These are phyloP conservation scores for Dinomys branickii DNA, from an alignment of 2,113 vertebrate species.

Conservation along the genomic window DNA sequence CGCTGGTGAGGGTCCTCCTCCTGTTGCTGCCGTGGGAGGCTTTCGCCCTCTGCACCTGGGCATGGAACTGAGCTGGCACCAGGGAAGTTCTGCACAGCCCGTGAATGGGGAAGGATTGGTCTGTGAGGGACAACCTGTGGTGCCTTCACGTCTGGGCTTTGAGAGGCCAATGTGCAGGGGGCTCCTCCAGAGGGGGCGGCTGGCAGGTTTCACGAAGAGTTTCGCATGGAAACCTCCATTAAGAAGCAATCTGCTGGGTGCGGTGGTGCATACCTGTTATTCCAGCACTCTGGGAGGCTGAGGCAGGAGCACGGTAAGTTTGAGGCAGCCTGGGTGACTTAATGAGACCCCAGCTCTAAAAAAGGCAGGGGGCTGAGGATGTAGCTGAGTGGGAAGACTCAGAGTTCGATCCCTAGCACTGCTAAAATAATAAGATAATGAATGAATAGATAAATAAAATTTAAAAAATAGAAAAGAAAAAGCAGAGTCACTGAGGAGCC, in stretches of 20 bases:
- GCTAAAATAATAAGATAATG: background rate
- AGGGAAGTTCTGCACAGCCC: too few relatives aligned
- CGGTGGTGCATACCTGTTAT: rapidly evolving
- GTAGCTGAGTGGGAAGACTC: background rate
- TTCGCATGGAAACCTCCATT: too few relatives aligned
- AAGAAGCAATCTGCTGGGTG: background rate
- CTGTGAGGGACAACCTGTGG: rapidly evolving
- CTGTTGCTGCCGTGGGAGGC: rapidly evolving
- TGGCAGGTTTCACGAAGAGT: background rate
- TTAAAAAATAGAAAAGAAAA: background rate
- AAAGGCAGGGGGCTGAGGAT: background rate
- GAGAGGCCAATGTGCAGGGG: background rate
- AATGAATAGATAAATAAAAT: background rate
- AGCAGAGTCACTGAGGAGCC: background rate
- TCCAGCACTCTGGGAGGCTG: background rate
- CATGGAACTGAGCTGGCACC: background rate
- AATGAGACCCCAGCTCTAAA: background rate
- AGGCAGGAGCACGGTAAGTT: background rate
- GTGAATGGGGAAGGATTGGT: rapidly evolving
- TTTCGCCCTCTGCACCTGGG: rapidly evolving
- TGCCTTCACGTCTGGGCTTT: background rate
- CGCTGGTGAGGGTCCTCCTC: too few relatives aligned
- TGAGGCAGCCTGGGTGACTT: background rate
- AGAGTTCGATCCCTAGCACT: background rate
- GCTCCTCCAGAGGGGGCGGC: background rate